Percentiles rank a stretch among this genome's conserved stretches.
Conservation (phyloP, 2,888 invertebrate species). For the Oscheius sp. region DNA sequence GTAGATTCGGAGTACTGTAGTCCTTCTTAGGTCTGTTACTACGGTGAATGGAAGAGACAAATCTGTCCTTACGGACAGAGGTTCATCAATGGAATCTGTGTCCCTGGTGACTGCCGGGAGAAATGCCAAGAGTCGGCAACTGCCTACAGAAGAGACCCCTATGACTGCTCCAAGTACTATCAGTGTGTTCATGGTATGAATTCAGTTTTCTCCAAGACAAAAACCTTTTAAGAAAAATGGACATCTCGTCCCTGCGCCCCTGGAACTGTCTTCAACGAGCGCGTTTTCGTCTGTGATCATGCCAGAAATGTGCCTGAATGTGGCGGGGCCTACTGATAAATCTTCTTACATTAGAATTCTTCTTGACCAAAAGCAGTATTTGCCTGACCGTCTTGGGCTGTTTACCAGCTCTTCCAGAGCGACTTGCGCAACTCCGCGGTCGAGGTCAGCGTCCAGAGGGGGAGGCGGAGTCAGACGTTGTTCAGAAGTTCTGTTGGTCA, state of each 20-base stretch:
- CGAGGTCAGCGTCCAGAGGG: constrained; percentile 22
- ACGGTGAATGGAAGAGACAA: constrained; percentile 29
- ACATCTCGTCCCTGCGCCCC: constrained; percentile 43
- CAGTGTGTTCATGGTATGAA: constrained; percentile 40
- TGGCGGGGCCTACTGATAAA: constrained; percentile 18
- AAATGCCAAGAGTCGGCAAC: constrained; percentile 8
- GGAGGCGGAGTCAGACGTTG: neutral
- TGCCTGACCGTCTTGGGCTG: constrained; percentile 20
- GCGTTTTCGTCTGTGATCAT: constrained; percentile 40
- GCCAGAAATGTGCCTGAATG: constrained; percentile 43
- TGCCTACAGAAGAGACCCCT: constrained; percentile 28
- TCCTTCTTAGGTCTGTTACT: constrained; percentile 20
- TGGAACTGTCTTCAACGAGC: constrained; percentile 42
- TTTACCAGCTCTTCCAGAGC: neutral
- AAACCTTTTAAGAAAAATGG: constrained; percentile 18
- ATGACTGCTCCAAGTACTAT: constrained; percentile 39
- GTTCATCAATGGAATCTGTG: constrained; percentile 38
- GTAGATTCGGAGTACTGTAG: too few relatives aligned
- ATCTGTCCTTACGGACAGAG: constrained; percentile 39
- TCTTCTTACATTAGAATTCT: too few relatives aligned
- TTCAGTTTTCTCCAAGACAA: neutral
- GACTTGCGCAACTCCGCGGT: constrained; percentile 25
- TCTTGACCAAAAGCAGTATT: neutral
- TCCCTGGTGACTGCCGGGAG: constrained; percentile 26
- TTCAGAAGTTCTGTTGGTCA: constrained; percentile 17